phyloP scores from a whole-genome alignment of 2,113 vertebrate genomes.

The Petroica traversi region DNA sequence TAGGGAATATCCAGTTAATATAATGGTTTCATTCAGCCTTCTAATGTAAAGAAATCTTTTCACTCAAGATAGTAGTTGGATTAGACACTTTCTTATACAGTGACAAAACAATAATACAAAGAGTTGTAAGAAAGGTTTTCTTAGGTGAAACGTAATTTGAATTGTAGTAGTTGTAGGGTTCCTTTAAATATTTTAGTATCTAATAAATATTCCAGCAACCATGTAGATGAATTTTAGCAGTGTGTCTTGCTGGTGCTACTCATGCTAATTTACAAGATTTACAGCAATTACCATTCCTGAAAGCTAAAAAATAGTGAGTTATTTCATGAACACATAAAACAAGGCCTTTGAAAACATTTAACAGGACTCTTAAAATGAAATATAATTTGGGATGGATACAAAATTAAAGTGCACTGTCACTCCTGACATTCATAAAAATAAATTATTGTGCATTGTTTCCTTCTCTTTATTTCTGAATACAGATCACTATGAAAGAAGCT shows the following conservation, averaged over 20 bases:
- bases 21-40: slow-evolving; percentile 18
- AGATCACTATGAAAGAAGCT: slow-evolving; percentile 20
- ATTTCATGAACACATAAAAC: slow-evolving; percentile 53
- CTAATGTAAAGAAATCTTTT: slow-evolving; percentile 30
- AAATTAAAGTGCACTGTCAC: slow-evolving; percentile 60
- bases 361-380: slow-evolving; percentile 64
- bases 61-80: not conserved
- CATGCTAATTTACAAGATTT: slow-evolving; percentile 70
- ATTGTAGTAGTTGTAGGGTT: slow-evolving; percentile 41
- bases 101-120: not conserved
- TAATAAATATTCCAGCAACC: slow-evolving; percentile 67
- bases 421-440: slow-evolving; percentile 69
- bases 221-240: slow-evolving; percentile 58
- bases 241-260: slow-evolving; percentile 53
- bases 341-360: slow-evolving; percentile 64
- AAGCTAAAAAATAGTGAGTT: slow-evolving; percentile 57
- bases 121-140: not conserved
- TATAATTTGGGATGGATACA: slow-evolving; percentile 55
- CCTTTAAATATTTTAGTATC: slow-evolving; percentile 67
- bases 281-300: slow-evolving; percentile 60
- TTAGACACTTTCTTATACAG: not conserved
- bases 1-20: not conserved
- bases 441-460: slow-evolving; percentile 62
- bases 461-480: slow-evolving; percentile 47
- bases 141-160: slow-evolving; percentile 43